Base-by-base conservation (phyloP, 2,797 vertebrate species). In the Astyanax mexicanus region DNA sequence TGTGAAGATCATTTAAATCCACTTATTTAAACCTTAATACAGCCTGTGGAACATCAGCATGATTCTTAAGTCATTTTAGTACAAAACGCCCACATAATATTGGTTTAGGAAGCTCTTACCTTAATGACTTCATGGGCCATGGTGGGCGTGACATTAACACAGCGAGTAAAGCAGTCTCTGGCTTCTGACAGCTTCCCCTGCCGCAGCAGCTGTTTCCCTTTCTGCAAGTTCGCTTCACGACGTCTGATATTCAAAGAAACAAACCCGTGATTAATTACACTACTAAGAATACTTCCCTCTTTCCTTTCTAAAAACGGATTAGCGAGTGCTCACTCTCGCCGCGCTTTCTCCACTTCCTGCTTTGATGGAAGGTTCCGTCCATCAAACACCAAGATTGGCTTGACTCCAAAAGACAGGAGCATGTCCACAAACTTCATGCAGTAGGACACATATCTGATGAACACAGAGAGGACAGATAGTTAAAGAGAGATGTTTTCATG, bases 351-450 rank as follows among this genome's bases (percentile, higher is more conserved):
- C 81, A 99, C 98, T 78, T 97, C 96, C 75, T 92, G 90, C 88
- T 99, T 99, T n/a, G 98, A 99, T 13, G 98, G 97, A 32, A 99
- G 89, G 49, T 96, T 98, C 70, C 95, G 94, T 79, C 98, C 98
- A 84, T 99, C 98, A 86, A 99, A 99, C 66, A 99, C 95, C 76
- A 99, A 91, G 80, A 99, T 85, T 11, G 97, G 97, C 85, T 95
- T 97, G 79, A 99, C 91, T 3, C 91, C 90, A 68, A 96, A 95
- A 29, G 90, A 93, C 44, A 96, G 87, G 5, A 99, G 91, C 98
- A 99, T 98, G 57, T 97, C 95, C 84, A 99, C 95, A 85, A 97
- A 94, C 86, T 96, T 99, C 95, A 99, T 95, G 85, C 98, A 99
- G 91, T 95, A 99, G 77, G 74, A 85, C 17, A 99, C 96, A 75